Evolutionary conservation across 2,113 vertebrate genomes (phyloP).

Genomic region (Gavia stellata): DNA sequence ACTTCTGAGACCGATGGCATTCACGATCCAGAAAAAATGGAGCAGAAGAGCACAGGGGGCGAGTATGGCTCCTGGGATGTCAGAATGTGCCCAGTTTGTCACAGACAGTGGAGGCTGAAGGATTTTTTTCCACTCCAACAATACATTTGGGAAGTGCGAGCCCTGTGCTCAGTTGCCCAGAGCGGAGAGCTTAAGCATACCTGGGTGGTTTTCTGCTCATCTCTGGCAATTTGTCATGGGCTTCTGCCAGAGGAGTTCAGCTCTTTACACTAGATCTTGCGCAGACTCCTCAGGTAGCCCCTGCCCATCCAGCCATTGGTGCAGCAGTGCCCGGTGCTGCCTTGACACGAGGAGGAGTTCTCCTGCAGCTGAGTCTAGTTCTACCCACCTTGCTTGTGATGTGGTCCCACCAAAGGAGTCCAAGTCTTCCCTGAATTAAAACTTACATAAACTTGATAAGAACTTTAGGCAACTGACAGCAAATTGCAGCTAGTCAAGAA

Average conservation of each 20-base stretch:
- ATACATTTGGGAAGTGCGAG: neutral
- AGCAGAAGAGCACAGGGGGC: neutral
- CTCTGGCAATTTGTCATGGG: neutral
- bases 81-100: neutral
- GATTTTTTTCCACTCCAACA: neutral
- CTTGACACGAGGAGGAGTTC: neutral
- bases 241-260: neutral
- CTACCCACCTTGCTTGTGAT: neutral
- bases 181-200: neutral
- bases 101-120: neutral
- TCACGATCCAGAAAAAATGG: neutral
- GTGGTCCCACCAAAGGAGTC: neutral
- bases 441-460: neutral
- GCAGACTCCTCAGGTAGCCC: neutral
- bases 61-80: neutral
- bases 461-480: neutral
- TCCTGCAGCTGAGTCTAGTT: neutral
- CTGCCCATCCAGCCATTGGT: neutral
- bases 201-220: neutral
- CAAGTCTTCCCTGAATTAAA: neutral
- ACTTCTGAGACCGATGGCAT: neutral
- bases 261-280: neutral
- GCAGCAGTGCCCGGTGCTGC: neutral
- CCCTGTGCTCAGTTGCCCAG: neutral
- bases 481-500: neutral